Evolutionary conservation across 1,140 invertebrate species (phyloP).

Genomic region (Ceratitis capitata): DNA sequence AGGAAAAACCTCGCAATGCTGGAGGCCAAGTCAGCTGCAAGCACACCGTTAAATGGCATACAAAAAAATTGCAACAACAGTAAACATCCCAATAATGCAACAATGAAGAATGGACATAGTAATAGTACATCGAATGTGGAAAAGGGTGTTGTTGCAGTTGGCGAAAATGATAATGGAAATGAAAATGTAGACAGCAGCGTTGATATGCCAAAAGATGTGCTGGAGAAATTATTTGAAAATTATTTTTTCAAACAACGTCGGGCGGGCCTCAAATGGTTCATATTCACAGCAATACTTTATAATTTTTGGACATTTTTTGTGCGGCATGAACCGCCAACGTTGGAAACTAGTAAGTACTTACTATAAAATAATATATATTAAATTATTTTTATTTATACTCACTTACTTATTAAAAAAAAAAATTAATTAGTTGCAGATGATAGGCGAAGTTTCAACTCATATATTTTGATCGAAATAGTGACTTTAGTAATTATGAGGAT

Average conservation of each 20-base stretch:
- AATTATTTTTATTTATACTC: neutral
- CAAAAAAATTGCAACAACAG: conserved; percentile 46
- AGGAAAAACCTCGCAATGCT: conserved; percentile 8
- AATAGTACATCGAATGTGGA: neutral
- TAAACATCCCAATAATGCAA: neutral
- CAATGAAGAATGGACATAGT: conserved; percentile 23
- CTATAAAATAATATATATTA: too few species aligned
- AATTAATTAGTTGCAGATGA: too few species aligned
- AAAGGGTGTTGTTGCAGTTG: neutral
- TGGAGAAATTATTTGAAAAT: conserved; percentile 79
- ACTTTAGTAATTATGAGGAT: neutral
- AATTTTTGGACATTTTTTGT: conserved; percentile 73
- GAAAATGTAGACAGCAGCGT: conserved; percentile 49
- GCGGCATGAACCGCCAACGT: conserved; percentile 67
- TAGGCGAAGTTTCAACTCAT: conserved; percentile 22
- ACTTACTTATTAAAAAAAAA: too few species aligned
- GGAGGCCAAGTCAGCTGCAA: neutral
- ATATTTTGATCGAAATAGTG: conserved; percentile 15
- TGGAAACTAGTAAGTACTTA: conserved; percentile 53
- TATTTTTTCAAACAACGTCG: conserved; percentile 81
- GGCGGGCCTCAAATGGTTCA: conserved; percentile 79
- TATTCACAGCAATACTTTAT: conserved; percentile 75
- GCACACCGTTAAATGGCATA: conserved; percentile 35
- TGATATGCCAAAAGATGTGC: conserved; percentile 68
- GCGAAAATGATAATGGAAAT: neutral